Base-by-base conservation (phyloP, 2,113 vertebrate genomes). In the Elanus axillaris region DNA sequence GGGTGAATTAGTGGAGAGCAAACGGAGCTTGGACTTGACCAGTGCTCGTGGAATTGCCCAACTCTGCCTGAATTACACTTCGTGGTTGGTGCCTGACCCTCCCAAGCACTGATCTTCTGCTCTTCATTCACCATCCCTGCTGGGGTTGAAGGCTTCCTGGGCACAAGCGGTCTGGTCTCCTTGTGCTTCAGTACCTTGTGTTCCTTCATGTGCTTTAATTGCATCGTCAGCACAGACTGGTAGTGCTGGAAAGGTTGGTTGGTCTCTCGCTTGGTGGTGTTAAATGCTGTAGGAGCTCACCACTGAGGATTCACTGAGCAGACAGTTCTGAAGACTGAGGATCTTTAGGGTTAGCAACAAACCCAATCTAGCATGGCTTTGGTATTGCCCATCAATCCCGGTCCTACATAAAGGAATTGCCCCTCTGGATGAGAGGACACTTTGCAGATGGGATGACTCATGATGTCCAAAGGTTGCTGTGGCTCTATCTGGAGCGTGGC, bases 141-240 rank as follows among this genome's bases (percentile, higher is more conserved):
- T 63, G 9, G 27, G 25, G 17, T 14, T 73, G 47, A 50, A 40
- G 56, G 29, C 16, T 84, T 58, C 23, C 27, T 68, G 47, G 48
- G 23, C 23, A 9, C 55, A 45, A 63, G 11, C 22, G 2, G 0
- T 3, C 1, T 17, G 31, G 3, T 77, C 59, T 72, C 53, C 45
- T 42, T 36, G 42, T 34, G 14, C 52, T 64, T 56, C 52, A 64
- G 56, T 29, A 38, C 43, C 31, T 55, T 7, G 1, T 63, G 34
- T 17, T 84, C 13, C 53, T 83, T 77, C 2, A 1, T 27, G 7
- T 19, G 45, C n/a, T 47, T 86, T 82, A 36, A 59, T 43, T 53
- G 13, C 26, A 8, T 60, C 0, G 0, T 18, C 14, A 42, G 34
- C 1, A 2, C 5, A 12, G 68, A 34, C 86, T 47, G 42, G n/a